A percentile compares a stretch with the other conserved stretches of the same genome.
phyloP scores from a whole-genome alignment of 2,113 vertebrate genomes.

The Columba livia region DNA sequence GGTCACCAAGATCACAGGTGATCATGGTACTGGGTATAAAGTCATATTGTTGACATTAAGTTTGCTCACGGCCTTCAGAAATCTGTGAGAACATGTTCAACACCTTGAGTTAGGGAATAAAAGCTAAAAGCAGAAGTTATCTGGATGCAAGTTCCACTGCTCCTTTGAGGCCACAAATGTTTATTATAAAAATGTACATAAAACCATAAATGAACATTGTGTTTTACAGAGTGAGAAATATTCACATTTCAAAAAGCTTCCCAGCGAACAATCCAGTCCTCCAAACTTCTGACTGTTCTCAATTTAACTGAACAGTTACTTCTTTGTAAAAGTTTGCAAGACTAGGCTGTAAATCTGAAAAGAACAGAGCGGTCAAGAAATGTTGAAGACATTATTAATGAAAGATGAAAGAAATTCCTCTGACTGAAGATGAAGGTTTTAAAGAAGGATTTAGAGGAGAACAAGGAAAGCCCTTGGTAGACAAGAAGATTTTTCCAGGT shows the following conservation, averaged over 20 bases:
- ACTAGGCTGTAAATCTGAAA: slow-evolving; percentile 18
- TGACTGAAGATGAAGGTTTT: background rate
- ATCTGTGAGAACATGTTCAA: background rate
- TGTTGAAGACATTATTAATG: slow-evolving; percentile 3
- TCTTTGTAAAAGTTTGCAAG: background rate
- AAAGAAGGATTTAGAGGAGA: slow-evolving; percentile 15
- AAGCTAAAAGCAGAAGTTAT: slow-evolving; percentile 11
- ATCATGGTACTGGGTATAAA: background rate
- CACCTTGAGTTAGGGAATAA: background rate
- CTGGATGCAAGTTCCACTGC: background rate
- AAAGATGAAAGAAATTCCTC: slow-evolving; percentile 26
- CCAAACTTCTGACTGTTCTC: background rate
- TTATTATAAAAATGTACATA: slow-evolving; percentile 19
- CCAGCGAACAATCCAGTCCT: background rate
- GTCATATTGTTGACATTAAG: background rate
- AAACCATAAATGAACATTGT: background rate
- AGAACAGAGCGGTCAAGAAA: background rate
- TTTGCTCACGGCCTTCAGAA: background rate
- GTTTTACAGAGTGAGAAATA: slow-evolving; percentile 27
- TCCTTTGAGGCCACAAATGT: background rate
- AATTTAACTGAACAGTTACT: slow-evolving; percentile 11
- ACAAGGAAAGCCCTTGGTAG: background rate
- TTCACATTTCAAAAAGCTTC: slow-evolving; percentile 12
- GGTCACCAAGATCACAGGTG: background rate
- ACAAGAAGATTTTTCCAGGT: background rate